A percentile compares a stretch with the other conserved stretches of the same genome.
Conservation (phyloP, 2,113 vertebrate genomes). For the Ursus arctos region DNA sequence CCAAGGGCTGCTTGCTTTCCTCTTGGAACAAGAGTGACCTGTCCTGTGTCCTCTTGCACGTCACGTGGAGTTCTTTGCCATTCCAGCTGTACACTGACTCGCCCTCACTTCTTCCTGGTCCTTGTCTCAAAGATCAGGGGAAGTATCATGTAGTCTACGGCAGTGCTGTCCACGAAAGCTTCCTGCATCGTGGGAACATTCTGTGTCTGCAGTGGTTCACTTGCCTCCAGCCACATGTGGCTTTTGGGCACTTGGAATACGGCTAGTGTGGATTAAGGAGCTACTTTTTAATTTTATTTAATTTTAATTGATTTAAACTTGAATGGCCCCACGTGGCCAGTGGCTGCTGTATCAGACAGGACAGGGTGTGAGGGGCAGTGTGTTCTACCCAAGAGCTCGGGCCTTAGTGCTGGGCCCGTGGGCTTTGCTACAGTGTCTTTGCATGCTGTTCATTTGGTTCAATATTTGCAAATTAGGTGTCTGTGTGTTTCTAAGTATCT, state of each 20-base stretch:
- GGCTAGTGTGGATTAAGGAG: neutral
- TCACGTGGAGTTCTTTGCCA: rapidly evolving
- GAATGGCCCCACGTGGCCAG: rapidly evolving
- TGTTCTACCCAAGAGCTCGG: neutral
- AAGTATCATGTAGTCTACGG: rapidly evolving
- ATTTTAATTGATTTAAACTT: neutral
- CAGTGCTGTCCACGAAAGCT: neutral
- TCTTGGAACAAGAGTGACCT: too few relatives aligned
- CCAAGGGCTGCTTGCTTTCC: too few relatives aligned
- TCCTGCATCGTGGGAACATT: rapidly evolving
- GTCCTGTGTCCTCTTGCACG: rapidly evolving
- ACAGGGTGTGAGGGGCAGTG: neutral
- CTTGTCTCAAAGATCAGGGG: neutral
- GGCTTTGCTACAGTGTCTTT: neutral
- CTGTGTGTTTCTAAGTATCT: neutral
- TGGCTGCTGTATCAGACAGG: too few relatives aligned
- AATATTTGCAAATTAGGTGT: neutral
- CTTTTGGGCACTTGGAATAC: neutral
- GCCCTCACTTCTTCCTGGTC: neutral
- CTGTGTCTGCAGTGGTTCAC: rapidly evolving
- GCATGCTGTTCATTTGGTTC: neutral
- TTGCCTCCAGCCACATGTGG: neutral
- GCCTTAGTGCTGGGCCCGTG: rapidly evolving
- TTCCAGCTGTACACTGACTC: rapidly evolving
- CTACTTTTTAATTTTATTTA: neutral